Conservation (phyloP, 2,113 vertebrate species). For the Albula goreensis region DNA sequence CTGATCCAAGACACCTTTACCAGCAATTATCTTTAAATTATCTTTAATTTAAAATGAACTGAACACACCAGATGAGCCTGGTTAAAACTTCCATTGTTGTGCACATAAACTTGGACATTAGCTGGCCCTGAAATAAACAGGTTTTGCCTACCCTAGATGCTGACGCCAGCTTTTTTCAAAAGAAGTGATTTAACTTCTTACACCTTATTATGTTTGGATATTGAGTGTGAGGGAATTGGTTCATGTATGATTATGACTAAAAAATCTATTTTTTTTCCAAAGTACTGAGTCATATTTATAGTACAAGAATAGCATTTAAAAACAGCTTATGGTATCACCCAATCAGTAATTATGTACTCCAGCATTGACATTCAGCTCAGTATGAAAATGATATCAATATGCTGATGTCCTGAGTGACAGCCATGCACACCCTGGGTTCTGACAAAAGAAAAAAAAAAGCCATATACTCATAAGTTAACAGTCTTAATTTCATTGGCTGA, state of each 20-base stretch:
- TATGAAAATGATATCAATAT: too few species aligned
- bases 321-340: too few species aligned
- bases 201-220: neutral
- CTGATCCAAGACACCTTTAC: slow-evolving; percentile 21
- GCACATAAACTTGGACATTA: neutral
- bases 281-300: neutral
- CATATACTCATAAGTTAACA: too few species aligned
- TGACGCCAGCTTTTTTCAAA: neutral
- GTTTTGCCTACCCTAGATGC: neutral
- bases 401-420: too few species aligned
- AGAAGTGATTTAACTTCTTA: neutral
- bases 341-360: too few species aligned
- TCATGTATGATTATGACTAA: too few species aligned
- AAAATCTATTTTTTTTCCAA: neutral
- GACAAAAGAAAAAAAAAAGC: too few species aligned
- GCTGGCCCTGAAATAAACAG: neutral
- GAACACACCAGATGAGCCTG: neutral
- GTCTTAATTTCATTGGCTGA: too few species aligned
- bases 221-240: too few species aligned
- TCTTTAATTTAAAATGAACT: slow-evolving; percentile 26
- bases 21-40: slow-evolving; percentile 29
- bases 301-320: neutral
- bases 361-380: too few species aligned
- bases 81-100: neutral
- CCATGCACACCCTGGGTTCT: too few species aligned